Base-by-base conservation (phyloP, 1,140 invertebrate species). In the Ceratoteleas bidentatus region DNA sequence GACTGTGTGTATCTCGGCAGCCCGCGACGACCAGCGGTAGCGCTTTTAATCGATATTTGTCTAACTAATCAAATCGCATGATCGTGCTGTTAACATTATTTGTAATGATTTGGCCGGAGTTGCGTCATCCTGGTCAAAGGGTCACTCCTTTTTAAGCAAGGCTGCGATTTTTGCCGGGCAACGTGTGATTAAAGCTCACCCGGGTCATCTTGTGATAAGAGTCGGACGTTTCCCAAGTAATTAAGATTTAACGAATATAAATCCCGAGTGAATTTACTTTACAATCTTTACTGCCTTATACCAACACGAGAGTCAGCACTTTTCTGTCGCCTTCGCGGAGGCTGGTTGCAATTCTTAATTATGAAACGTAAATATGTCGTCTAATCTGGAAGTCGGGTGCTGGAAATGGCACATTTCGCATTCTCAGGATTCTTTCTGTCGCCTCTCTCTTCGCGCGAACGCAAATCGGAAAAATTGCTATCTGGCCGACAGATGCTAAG, bases 41-140 rank as follows among this genome's bases (percentile, higher is more conserved):
- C 53, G 57, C 58, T 72, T 70, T 78, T 62, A 65, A 70, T 65
- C 75, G 75, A 78, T 65, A 65, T 68, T 66, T 68, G 68, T 56
- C 53, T 61, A 56, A 79, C 76, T 66, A 73, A 79, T 79, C 76
- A 73, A 79, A 79, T 73, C 50, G 61, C 34, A 73, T 68, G 69
- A 73, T 66, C 62, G 56, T 58, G 75, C 65, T 72, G 52, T 58
- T 60, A 70, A 65, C 38, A 50, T 65, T 52, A 61, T 54, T 72
- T 57, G 57, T 47, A 47, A 66, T 66, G 38, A 50, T 60, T 75
- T 14, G 6, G 11, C n/a, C n/a, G 32, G 38, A 45, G 50, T 49
- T 56, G 36, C 47, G 36, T 16, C 11, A 11, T 34, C 52, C 43
- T 14, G 14, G 8, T 61, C 58, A 14, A 15, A 15, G n/a, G 40